Conservation (phyloP, 2,888 invertebrate genomes). For the Stomorhina lunata region DNA sequence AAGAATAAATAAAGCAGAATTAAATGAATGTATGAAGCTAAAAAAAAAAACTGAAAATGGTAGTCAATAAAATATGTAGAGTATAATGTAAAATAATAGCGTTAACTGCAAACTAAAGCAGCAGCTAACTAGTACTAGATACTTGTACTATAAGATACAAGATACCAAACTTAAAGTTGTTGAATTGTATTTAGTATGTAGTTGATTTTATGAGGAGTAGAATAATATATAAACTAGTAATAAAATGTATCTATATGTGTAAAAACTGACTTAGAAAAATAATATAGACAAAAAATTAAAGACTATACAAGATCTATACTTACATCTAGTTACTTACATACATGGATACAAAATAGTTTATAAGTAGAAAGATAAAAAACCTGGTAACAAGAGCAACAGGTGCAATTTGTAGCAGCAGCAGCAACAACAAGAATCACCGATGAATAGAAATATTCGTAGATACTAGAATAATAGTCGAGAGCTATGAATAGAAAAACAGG, state of each 20-base stretch:
- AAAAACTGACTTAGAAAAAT: slow-evolving; percentile 25
- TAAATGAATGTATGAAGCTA: not conserved
- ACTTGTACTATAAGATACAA: slow-evolving; percentile 17
- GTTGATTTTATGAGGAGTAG: slow-evolving; percentile 51
- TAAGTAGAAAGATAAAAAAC: slow-evolving; percentile 9
- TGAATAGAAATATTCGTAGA: not conserved
- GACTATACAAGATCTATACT: not conserved
- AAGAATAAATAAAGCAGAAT: slow-evolving; percentile 24
- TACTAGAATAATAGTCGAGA: slow-evolving; percentile 11
- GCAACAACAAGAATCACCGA: slow-evolving; percentile 8
- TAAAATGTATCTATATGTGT: slow-evolving; percentile 12
- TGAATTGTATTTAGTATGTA: slow-evolving; percentile 39
- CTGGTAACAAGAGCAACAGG: slow-evolving; percentile 57
- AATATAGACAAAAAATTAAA: not conserved
- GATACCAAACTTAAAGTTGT: slow-evolving; percentile 44
- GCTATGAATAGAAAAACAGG: slow-evolving; percentile 10
- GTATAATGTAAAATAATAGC: slow-evolving; percentile 60
- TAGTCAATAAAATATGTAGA: slow-evolving; percentile 62
- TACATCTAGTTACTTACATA: not conserved
- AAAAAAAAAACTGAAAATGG: slow-evolving; percentile 20
- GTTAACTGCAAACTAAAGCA: slow-evolving; percentile 38
- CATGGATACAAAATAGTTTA: not conserved
- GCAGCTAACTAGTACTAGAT: slow-evolving; percentile 33
- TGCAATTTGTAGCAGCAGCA: slow-evolving; percentile 52
- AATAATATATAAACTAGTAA: slow-evolving; percentile 48